Percentiles rank a stretch among this genome's conserved stretches.
phyloP scores from a whole-genome alignment of 2,888 invertebrate genomes.

The Stomorhina lunata region DNA sequence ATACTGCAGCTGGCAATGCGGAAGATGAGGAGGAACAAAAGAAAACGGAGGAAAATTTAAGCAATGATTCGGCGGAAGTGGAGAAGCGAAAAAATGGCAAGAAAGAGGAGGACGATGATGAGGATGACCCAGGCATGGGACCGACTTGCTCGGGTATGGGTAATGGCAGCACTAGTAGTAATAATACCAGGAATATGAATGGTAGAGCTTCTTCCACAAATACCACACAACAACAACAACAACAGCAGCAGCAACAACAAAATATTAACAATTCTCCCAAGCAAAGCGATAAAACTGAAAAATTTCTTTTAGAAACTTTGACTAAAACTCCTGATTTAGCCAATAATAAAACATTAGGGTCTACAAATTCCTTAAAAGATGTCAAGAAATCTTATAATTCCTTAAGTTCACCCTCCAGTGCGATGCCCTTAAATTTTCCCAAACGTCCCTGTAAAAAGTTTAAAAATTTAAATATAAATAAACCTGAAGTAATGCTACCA shows the following conservation, averaged over 20 bases:
- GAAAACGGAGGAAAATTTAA: conserved; percentile 56
- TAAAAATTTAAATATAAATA: conserved; percentile 76
- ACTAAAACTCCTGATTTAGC: too few relatives aligned
- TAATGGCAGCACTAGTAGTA: background rate
- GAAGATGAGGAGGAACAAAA: conserved; percentile 59
- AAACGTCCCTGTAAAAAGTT: conserved; percentile 72
- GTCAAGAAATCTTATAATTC: conserved; percentile 12
- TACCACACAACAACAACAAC: conserved; percentile 14
- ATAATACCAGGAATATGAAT: conserved; percentile 35
- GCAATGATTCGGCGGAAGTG: conserved; percentile 45
- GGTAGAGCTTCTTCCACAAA: conserved; percentile 25
- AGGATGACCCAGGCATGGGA: conserved; percentile 49
- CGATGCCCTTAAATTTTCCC: conserved; percentile 36
- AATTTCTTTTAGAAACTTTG: too few relatives aligned
- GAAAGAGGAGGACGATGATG: conserved; percentile 69
- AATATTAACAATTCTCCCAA: conserved; percentile 47
- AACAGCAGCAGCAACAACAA: conserved; percentile 36
- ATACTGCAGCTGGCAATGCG: conserved; percentile 12
- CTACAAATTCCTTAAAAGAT: conserved; percentile 34
- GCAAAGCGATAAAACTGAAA: conserved; percentile 25
- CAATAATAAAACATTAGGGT: background rate
- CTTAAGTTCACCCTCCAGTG: background rate
- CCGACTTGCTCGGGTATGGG: background rate
- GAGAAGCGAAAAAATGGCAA: conserved; percentile 69
- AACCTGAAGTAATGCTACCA: conserved; percentile 76